Evolutionary conservation across 2,888 invertebrate genomes (phyloP).

Genomic region (Tipula helvola): DNA sequence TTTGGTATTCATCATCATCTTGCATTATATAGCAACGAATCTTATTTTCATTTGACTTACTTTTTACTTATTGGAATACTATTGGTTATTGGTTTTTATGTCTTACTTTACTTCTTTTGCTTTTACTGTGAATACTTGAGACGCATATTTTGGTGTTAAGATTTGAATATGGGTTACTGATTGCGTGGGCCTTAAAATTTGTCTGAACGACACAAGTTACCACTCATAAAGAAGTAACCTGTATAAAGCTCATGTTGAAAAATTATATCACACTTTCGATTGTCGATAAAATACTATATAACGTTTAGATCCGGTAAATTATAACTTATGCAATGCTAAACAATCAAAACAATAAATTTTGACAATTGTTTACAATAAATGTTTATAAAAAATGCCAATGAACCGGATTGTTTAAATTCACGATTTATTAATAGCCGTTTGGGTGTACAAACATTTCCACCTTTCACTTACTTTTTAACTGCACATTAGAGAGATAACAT

Average conservation of each 20-base stretch:
- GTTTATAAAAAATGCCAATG: background rate
- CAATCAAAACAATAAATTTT: background rate
- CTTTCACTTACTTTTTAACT: background rate
- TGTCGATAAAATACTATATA: background rate
- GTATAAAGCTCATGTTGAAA: background rate
- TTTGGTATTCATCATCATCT: background rate
- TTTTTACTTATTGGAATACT: background rate
- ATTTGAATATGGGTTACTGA: no score
- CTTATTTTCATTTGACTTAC: background rate
- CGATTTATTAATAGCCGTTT: no score
- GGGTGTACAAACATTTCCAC: background rate
- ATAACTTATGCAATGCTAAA: background rate
- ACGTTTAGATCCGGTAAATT: background rate
- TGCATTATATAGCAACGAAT: background rate
- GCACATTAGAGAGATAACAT: background rate
- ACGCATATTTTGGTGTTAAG: no score
- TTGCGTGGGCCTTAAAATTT: no score
- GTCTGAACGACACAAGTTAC: no score
- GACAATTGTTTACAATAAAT: background rate
- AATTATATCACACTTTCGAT: background rate
- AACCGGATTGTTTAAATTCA: background rate
- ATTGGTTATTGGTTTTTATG: background rate
- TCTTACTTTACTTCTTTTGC: no score
- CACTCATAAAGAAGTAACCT: no score
- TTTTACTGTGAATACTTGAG: no score